Base-by-base conservation (phyloP, 2,113 vertebrate species). In the Redunca redunca region DNA sequence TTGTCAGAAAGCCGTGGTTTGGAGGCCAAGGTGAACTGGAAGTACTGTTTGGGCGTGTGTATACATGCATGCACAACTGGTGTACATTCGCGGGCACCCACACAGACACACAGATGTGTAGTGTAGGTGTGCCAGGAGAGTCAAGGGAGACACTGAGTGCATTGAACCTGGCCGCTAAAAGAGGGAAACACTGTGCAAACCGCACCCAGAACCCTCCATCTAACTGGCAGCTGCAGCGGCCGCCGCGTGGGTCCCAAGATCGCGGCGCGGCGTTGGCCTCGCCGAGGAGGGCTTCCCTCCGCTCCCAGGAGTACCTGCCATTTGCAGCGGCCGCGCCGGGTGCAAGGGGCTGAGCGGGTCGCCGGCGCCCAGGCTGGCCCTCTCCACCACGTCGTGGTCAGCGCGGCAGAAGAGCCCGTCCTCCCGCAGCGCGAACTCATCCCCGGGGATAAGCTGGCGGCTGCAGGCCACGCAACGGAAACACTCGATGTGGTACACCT, bases 401-500 rank as follows among this genome's bases (percentile, higher is more conserved):
- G 99, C 99, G 90, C 99, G 99, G 98, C 99, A 99, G 99, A 99
- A 99, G 71, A 99, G 99, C 14, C 99, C 99, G 94, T 99, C 99
- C 96, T 99, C 99, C 96, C 99, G 99, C 96, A 99, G 98, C 9
- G 99, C 99, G 97, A 99, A 99, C 98, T 99, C 99, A 96, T 99
- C 99, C 90, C 99, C 99, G 2, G 99, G 99, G 98, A 99, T 99
- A 97, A 99, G 99, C 98, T 99, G 99, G 85, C 99, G 99, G 99
- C 99, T 99, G 99, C 99, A 99, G 98, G 99, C 99, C 99, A 99
- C 99, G 98, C 99, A 99, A 97, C 99, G 99, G 99, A 99, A 99
- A 99, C 99, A 99, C 98, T 99, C 99, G 98, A 99, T 99, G 99
- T 99, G 99, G 99, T 99, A 99, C 95, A 99, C 99, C 98, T 99